Percentiles rank a stretch among this genome's conserved stretches.
Conservation (phyloP, 2,888 invertebrate species). For the Spodoptera exigua region DNA sequence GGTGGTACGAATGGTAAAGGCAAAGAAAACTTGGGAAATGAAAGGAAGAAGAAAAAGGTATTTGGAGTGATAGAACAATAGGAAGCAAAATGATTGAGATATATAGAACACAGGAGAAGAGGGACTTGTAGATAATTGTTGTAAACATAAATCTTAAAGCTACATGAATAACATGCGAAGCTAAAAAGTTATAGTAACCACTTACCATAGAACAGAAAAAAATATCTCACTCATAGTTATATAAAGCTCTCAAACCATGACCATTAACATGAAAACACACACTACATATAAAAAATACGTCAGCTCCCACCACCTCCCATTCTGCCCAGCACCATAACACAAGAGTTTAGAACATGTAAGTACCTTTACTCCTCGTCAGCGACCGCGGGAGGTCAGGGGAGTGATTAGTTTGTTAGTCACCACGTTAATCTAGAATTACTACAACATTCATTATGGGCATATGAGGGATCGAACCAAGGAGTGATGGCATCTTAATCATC, state of each 20-base stretch:
- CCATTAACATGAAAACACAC: slow-evolving; percentile 5
- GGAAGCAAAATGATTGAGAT: slow-evolving; percentile 14
- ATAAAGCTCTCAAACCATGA: slow-evolving; percentile 10
- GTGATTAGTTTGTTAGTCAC: slow-evolving; percentile 74
- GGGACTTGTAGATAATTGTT: not conserved
- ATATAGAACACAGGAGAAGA: not conserved
- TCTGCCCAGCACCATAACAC: slow-evolving; percentile 32
- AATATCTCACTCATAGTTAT: too few relatives aligned
- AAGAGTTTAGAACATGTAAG: slow-evolving; percentile 44
- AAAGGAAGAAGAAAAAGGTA: not conserved
- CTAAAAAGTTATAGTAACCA: too few relatives aligned
- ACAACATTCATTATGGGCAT: not conserved
- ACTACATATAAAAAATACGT: too few relatives aligned
- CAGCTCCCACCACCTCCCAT: not conserved
- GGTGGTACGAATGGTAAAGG: slow-evolving; percentile 58
- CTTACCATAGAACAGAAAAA: not conserved
- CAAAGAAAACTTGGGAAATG: not conserved
- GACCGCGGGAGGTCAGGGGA: slow-evolving; percentile 79
- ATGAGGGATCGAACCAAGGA: slow-evolving; percentile 17
- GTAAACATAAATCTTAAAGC: not conserved
- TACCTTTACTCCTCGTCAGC: slow-evolving; percentile 85
- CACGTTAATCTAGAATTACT: slow-evolving; percentile 18
- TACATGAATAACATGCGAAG: not conserved
- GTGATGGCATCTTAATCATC: not conserved
- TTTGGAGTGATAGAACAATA: not conserved